Percentiles rank a stretch among this genome's conserved stretches.
phyloP scores from a whole-genome alignment of 92 coral and sea anemone genomes.

The Porites rus region DNA sequence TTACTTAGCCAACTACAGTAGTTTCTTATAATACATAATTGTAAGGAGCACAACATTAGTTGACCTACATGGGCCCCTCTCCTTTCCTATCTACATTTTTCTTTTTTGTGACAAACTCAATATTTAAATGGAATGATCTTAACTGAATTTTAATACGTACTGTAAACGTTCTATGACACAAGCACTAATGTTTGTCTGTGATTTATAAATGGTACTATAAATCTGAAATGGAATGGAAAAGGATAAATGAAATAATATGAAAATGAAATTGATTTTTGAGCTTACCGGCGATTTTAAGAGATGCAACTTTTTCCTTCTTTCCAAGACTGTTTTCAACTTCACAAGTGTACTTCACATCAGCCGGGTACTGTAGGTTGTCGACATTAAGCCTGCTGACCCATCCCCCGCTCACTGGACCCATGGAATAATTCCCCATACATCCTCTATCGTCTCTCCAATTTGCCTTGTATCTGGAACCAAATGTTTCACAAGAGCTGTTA shows the following conservation, averaged over 20 bases:
- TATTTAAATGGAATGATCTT: too few species aligned
- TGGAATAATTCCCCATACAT: not conserved
- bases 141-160: too few species aligned
- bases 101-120: too few species aligned
- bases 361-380: conserved; percentile 30
- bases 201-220: too few species aligned
- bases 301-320: not conserved
- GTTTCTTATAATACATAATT: too few species aligned
- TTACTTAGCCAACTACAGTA: too few species aligned
- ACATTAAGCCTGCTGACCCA: conserved; percentile 40
- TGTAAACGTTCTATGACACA: too few species aligned
- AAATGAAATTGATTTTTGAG: not conserved
- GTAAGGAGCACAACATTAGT: too few species aligned
- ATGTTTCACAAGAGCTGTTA: conserved; percentile 21
- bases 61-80: too few species aligned
- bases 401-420: conserved; percentile 26
- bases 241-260: not conserved
- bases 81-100: too few species aligned
- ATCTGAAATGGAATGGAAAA: too few species aligned
- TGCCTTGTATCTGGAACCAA: conserved; percentile 13
- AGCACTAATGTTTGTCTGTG: too few species aligned
- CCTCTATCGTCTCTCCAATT: conserved; percentile 5
- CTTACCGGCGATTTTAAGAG: conserved; percentile 25
- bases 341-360: conserved; percentile 40
- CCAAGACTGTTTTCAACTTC: conserved; percentile 35